Evolutionary conservation across 1,140 invertebrate genomes (phyloP).

Genomic region (Papilio aristodemus): DNA sequence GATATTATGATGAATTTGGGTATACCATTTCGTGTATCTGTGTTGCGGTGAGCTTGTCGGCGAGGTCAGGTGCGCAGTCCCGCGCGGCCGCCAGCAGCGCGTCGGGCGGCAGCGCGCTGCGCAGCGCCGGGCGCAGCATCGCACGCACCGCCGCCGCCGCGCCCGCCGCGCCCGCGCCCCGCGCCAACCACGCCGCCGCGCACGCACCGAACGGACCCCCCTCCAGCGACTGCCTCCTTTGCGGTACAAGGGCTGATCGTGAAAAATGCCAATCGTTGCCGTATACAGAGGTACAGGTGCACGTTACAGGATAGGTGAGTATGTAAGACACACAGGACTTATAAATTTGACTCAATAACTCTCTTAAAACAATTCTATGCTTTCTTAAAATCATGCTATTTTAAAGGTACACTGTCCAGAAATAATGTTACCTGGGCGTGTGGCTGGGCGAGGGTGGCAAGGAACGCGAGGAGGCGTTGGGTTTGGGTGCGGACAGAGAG

Average conservation of each 20-base stretch:
- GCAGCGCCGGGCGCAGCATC: slow-evolving; percentile 80
- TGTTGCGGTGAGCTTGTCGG: slow-evolving; percentile 82
- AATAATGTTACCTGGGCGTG: slow-evolving; percentile 77
- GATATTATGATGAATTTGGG: not conserved
- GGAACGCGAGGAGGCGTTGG: slow-evolving; percentile 84
- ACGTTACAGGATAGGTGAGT: not conserved
- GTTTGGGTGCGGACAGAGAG: slow-evolving; percentile 78
- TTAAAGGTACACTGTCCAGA: not conserved
- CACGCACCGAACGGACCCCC: slow-evolving; percentile 77
- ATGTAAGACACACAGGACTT: not conserved
- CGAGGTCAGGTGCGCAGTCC: slow-evolving; percentile 88
- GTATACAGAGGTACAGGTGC: slow-evolving; percentile 17
- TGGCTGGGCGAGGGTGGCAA: slow-evolving; percentile 89
- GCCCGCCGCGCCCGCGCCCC: slow-evolving; percentile 66
- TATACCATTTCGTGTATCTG: slow-evolving; percentile 88
- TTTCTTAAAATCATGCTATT: too few relatives aligned
- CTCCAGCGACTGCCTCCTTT: slow-evolving; percentile 79
- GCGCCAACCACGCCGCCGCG: slow-evolving; percentile 69
- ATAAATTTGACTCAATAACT: not conserved
- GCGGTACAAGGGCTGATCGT: slow-evolving; percentile 50
- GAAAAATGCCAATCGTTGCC: slow-evolving; percentile 42
- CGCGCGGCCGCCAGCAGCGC: slow-evolving; percentile 89
- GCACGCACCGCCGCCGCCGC: slow-evolving; percentile 68
- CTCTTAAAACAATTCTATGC: too few relatives aligned
- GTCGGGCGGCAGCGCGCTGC: slow-evolving; percentile 84